These are phyloP conservation scores for Champsocephalus esox DNA, from an alignment of 2,797 vertebrate genomes.

Conservation along the genomic window DNA sequence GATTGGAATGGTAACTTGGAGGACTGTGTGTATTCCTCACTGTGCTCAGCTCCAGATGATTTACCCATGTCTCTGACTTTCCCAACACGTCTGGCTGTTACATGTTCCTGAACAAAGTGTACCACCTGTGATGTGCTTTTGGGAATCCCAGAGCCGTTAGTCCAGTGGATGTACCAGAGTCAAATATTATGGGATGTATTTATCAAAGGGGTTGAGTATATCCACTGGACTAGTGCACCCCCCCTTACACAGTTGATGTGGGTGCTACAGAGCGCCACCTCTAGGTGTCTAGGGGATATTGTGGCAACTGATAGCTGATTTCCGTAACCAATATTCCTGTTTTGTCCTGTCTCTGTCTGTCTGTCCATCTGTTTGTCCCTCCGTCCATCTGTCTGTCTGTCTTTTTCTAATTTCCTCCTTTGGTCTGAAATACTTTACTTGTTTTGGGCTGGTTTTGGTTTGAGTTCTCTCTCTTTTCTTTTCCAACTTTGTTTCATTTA, in stretches of 20 bases:
- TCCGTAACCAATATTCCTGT: constrained; percentile 87
- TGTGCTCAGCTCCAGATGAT: constrained; percentile 79
- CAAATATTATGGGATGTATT: constrained; percentile 3
- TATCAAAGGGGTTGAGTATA: constrained; percentile 14
- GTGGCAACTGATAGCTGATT: constrained; percentile 80
- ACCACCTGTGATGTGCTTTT: constrained; percentile 31
- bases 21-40: constrained; percentile 27
- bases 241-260: constrained; percentile 27
- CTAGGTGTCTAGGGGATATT: constrained; percentile 65
- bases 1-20: constrained; percentile 4
- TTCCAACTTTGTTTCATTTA: constrained; percentile 65
- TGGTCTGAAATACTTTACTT: constrained; percentile 61
- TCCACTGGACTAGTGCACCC: constrained; percentile 47
- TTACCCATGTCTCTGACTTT: constrained; percentile 70
- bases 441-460: constrained; percentile 66
- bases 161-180: constrained; percentile 48
- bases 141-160: constrained; percentile 52
- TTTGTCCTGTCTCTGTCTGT: constrained; percentile 86
- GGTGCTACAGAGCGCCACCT: constrained; percentile 50
- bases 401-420: constrained; percentile 66
- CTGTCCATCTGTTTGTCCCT: constrained; percentile 69
- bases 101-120: constrained; percentile 13
- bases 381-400: constrained; percentile 64
- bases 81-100: constrained; percentile 35
- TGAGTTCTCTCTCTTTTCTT: constrained; percentile 35